Conservation (phyloP, 2,888 invertebrate species). For the Drosophila neutralis region DNA sequence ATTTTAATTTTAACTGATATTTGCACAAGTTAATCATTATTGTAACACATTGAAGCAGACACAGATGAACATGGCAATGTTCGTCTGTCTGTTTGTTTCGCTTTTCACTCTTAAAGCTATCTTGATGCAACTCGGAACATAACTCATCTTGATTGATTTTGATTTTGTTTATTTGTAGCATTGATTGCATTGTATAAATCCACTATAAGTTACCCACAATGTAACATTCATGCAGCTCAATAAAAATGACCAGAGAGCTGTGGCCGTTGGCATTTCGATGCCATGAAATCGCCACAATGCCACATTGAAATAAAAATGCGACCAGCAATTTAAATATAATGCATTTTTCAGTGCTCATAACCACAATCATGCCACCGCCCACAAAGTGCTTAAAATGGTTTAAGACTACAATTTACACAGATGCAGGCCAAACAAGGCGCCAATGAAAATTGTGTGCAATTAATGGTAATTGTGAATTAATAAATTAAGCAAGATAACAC, state of each 20-base stretch:
- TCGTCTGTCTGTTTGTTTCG: neutral
- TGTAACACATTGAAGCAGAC: neutral
- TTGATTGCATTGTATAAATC: slow-evolving; percentile 16
- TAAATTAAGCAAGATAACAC: neutral
- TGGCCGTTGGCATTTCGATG: slow-evolving; percentile 12
- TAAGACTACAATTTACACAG: slow-evolving; percentile 11
- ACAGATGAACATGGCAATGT: neutral
- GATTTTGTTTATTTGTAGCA: neutral
- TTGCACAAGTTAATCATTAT: neutral
- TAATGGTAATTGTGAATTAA: slow-evolving; percentile 9
- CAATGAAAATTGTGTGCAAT: neutral
- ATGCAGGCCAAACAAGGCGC: neutral
- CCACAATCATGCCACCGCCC: slow-evolving; percentile 9
- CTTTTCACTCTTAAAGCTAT: neutral
- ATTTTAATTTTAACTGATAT: neutral
- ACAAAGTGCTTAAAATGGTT: slow-evolving; percentile 15
- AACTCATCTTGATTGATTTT: neutral
- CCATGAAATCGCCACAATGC: slow-evolving; percentile 15
- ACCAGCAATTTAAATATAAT: slow-evolving; percentile 39
- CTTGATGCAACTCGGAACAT: neutral
- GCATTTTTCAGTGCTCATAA: slow-evolving; percentile 14
- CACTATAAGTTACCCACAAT: slow-evolving; percentile 10
- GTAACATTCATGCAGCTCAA: slow-evolving; percentile 10
- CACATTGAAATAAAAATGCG: slow-evolving; percentile 30
- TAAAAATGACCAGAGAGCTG: slow-evolving; percentile 3